Percentiles rank a stretch among this genome's conserved stretches.
phyloP scores from a whole-genome alignment of 2,888 invertebrate genomes.

The Cacoxenus indagator region DNA sequence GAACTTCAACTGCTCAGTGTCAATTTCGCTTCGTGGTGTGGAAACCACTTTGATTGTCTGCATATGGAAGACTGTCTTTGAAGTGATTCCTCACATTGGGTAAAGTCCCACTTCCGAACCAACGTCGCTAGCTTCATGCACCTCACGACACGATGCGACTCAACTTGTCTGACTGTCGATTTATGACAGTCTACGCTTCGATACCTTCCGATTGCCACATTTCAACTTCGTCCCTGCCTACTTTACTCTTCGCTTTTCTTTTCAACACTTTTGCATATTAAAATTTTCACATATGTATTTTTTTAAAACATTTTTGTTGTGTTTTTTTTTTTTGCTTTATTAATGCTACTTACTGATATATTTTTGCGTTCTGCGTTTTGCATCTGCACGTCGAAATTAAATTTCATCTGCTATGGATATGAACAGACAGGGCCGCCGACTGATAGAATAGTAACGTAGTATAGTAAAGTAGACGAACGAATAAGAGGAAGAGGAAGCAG shows the following conservation, averaged over 20 bases:
- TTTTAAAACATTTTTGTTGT: constrained; percentile 60
- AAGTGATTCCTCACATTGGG: not conserved
- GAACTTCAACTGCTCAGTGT: constrained; percentile 9
- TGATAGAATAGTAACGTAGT: constrained; percentile 20
- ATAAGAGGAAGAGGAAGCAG: too few relatives aligned
- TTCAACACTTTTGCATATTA: constrained; percentile 39
- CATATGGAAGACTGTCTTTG: not conserved
- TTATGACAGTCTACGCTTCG: constrained; percentile 36
- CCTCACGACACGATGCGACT: not conserved
- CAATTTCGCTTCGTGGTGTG: not conserved
- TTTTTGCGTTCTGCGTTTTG: constrained; percentile 50
- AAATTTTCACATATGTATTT: constrained; percentile 27
- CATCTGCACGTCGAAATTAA: constrained; percentile 56
- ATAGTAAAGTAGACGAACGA: too few relatives aligned
- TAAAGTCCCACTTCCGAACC: not conserved
- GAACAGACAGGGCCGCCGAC: constrained; percentile 33
- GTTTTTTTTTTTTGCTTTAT: constrained; percentile 27
- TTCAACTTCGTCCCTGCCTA: not conserved
- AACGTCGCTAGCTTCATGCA: constrained; percentile 20
- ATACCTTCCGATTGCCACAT: constrained; percentile 47
- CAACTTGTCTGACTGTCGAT: constrained; percentile 36
- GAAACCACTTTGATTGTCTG: constrained; percentile 16
- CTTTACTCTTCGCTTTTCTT: constrained; percentile 32
- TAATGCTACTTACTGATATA: constrained; percentile 33
- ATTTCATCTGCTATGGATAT: constrained; percentile 49